Evolutionary conservation across 2,797 vertebrate species (phyloP), one percentile per base, ranked within the genome.

Genomic region (Pipistrellus kuhlii): DNA sequence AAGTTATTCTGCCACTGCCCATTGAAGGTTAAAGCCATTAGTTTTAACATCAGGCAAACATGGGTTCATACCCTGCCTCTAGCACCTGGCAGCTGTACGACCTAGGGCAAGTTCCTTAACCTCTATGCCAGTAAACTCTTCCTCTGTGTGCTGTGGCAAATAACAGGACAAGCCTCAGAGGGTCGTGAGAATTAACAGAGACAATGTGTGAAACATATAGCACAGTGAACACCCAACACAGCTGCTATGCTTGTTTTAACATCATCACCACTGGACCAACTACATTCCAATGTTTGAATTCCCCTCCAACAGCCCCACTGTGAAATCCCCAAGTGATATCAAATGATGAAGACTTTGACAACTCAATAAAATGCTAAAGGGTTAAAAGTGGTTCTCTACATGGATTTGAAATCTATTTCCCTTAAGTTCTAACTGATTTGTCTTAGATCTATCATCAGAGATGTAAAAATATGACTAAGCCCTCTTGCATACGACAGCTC

Each of bases 351-450:
- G 41, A 80, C 27, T 82, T 78, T 72, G 71, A 78, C 4, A 81
- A 12, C 38, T 90, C 35, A 20, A 18, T 11, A 6, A 71, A 77
- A 41, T 76, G n/a, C 12, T 64, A 35, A 90, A 66, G 76, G 35
- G 38, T 83, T 90, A 83, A 88, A 66, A 51, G 30, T n/a, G 69
- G 41, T 80, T 81, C 27, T 91, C 80, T 41, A 10, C 18, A 82
- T 38, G 62, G 55, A 91, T 95, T 82, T 55, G 46, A 94, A 91
- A 90, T 81, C 41, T 68, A 68, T 25, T 53, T 95, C 73, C 30
- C 38, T 87, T 69, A 84, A 59, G 88, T 81, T 76, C 91, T 68
- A 95, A 92, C 68, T 76, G 35, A 30, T 32, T 38, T 64, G 5
- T 46, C 69, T 88, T 41, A 92, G 84, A 64, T 66, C 69, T 90